Base-by-base conservation (phyloP, 2,797 vertebrate species). In the Crax fasciolata region DNA sequence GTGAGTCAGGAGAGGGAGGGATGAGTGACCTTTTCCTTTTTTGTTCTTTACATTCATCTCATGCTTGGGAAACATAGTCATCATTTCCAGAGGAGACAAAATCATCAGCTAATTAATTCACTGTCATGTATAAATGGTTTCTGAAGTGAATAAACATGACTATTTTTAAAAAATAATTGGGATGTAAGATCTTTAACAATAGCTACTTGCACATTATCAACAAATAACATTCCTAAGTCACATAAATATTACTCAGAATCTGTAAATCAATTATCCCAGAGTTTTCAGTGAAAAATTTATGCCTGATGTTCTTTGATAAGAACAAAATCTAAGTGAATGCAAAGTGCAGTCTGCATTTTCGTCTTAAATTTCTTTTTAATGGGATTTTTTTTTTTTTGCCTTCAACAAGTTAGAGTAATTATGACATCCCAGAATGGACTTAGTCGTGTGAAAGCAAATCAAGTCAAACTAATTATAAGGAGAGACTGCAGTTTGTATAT, bases 1-100 rank as follows among this genome's bases (percentile, higher is more conserved):
- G 80, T 91, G 89, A 93, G 59, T 82, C 86, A 92, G 86, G 51
- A 79, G 49, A 70, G 24, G 25, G 14, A 87, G 67, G 84, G 9
- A 81, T 54, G 76, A 90, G n/a, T 76, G 92, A 77, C 87, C 92
- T 97, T 96, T 88, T 84, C n/a, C 17, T 61, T 78, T 93, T 79
- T 58, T 81, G 6, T 81, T 89, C 51, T 92, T 68, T 89, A 43
- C 51, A 55, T 84, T 91, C 4, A 1, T 63, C 39, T 88, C 85
- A 43, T 23, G 30, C 39, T 93, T 87, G 43, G 46, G 46, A 54
- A 89, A 63, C 5, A 4, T 6, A 58, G 27, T 91, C 62, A 91
- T 84, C 13, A 62, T 88, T 88, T 96, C 58, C 73, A 63, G 63
- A 84, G 48, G 9, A 82, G 71, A 55, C 62, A 63, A 90, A 84